phyloP scores from a whole-genome alignment of 2,888 invertebrate genomes.

The Reticulitermes lucifugus region DNA sequence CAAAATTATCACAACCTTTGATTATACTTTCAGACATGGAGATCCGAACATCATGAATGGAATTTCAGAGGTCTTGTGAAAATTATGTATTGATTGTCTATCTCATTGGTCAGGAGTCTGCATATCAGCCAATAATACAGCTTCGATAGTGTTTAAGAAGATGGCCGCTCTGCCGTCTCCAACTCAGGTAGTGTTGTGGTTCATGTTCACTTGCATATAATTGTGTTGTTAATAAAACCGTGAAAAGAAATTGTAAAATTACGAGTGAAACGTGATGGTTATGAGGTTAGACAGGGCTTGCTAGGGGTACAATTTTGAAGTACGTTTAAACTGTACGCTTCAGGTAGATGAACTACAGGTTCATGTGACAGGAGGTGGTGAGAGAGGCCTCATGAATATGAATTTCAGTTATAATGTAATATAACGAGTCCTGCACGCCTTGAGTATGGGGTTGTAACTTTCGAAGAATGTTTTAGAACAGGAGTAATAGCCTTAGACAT shows the following conservation, averaged over 20 bases:
- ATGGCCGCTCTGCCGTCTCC: slow-evolving; percentile 89
- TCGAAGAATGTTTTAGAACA: background rate
- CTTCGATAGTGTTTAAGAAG: slow-evolving; percentile 64
- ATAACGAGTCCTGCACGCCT: background rate
- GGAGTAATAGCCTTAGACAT: background rate
- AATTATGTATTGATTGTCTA: slow-evolving; percentile 54
- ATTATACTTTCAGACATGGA: background rate
- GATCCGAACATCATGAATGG: background rate
- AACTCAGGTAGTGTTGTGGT: slow-evolving; percentile 75
- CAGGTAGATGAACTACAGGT: slow-evolving; percentile 28
- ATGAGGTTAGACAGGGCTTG: background rate
- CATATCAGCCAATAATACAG: slow-evolving; percentile 51
- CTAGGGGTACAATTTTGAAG: background rate
- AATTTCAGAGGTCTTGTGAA: slow-evolving; percentile 40
- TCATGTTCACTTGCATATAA: slow-evolving; percentile 21
- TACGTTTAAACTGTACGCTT: background rate
- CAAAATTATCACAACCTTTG: background rate
- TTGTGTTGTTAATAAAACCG: background rate
- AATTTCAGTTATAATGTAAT: background rate
- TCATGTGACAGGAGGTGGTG: slow-evolving; percentile 37
- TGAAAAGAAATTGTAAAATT: background rate
- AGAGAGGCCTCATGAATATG: background rate
- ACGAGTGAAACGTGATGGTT: background rate
- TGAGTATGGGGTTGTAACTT: background rate
- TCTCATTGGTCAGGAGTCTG: slow-evolving; percentile 50